Base-by-base conservation (phyloP, 37 sponge, comb jelly and placozoan species). In the Beroe forskalii region DNA sequence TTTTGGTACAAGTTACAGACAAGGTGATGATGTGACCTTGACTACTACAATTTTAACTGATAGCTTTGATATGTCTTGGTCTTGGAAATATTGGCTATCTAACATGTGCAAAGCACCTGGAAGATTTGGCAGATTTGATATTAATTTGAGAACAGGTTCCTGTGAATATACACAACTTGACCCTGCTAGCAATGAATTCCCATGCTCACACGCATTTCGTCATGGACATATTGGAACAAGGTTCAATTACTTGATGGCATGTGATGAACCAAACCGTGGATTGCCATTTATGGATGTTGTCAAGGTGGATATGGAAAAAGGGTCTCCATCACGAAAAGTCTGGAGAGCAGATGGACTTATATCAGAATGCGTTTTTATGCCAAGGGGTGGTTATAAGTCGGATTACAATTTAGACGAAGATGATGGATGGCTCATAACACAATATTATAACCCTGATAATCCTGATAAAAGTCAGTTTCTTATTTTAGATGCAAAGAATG, bases 271-370 rank as follows among this genome's bases (percentile, higher is more conserved):
- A 27, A 92, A 91, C 6, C 75, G 91, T 40, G 93, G 93, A 24
- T 83, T 96, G 23, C 96, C 96, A 0, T 96, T 94, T 62, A 93
- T 95, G 89, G 96, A 96, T 90, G 91, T 96, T 27, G 93, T 96
- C 27, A 96, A 96, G 95, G 96, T 96, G 38, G 19, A 40, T n/a
- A 0, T 31, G 17, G 60, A 32, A 14, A 41, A 31, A 35, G 22
- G 27, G 72, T 39, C 61, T 62, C 1, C 69, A 69, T 67, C 17
- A n/a, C 80, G 96, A 0, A 94, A 94, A 72, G 95, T 94, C 32
- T 96, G 95, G 95, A 93, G 92, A 41, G 94, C 96, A 20, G 93
- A 96, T 72, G 96, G 96, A 14, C 89, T 76, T 33, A 91, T 96
- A 40, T 95, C 94, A 6, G 96, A 96, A 76, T 93, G 94, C 19